A percentile compares a stretch with the other conserved stretches of the same genome.
Evolutionary conservation across 2,888 invertebrate genomes (phyloP).

Genomic region (Platypus cylindrus): DNA sequence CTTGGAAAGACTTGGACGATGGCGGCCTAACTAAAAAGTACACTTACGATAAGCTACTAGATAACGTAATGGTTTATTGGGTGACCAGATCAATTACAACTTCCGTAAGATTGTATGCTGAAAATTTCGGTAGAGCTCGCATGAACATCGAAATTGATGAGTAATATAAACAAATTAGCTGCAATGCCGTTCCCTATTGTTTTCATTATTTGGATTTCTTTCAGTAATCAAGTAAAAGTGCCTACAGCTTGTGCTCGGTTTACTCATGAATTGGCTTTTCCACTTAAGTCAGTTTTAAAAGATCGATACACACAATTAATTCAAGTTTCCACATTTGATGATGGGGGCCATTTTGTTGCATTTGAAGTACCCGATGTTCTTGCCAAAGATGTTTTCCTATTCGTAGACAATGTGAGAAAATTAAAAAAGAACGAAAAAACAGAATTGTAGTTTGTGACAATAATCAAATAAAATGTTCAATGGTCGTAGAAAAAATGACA

Average conservation of each 20-base stretch:
- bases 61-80: constrained; percentile 80
- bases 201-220: too few species aligned
- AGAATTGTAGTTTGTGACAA: constrained; percentile 40
- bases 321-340: constrained; percentile 27
- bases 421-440: constrained; percentile 2
- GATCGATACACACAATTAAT: constrained; percentile 53
- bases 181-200: too few species aligned
- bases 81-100: constrained; percentile 57
- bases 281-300: constrained; percentile 45
- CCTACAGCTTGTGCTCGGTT: constrained; percentile 66
- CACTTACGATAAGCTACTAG: constrained; percentile 57
- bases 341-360: constrained; percentile 25
- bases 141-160: constrained; percentile 2
- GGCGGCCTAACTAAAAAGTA: constrained; percentile 56
- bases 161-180: too few species aligned
- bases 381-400: constrained; percentile 16
- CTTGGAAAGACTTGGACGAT: constrained; percentile 40
- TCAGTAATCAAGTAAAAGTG: constrained; percentile 50
- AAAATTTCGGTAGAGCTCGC: constrained; percentile 36
- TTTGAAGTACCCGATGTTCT: constrained; percentile 18
- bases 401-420: constrained; percentile 15
- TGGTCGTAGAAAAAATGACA: too few species aligned
- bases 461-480: too few species aligned
- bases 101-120: constrained; percentile 62
- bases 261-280: constrained; percentile 51